Percentiles rank a stretch among this genome's conserved stretches.
Conservation (phyloP, 2,888 invertebrate genomes). For the Hoplodrina blanda region DNA sequence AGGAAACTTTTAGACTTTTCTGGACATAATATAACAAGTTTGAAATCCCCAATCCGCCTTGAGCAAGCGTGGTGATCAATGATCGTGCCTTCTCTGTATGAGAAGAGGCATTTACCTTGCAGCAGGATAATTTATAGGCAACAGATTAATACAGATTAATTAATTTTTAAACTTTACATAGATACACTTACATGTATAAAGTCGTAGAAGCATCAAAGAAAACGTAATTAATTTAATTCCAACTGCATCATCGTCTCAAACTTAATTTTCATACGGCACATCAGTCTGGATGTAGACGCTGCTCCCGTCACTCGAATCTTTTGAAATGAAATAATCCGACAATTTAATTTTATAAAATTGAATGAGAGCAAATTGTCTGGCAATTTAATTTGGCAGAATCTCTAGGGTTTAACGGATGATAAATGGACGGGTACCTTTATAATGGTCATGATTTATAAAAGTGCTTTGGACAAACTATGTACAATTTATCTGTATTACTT, state of each 20-base stretch:
- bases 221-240: slow-evolving; percentile 34
- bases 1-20: too few relatives aligned
- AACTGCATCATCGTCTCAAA: slow-evolving; percentile 38
- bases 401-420: slow-evolving; percentile 38
- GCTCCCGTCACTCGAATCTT: slow-evolving; percentile 35
- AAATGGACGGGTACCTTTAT: slow-evolving; percentile 13
- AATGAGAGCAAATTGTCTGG: slow-evolving; percentile 53
- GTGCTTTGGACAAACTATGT: neutral
- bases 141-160: too few relatives aligned
- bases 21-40: too few relatives aligned
- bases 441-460: neutral
- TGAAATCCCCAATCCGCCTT: too few relatives aligned
- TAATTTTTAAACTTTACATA: neutral
- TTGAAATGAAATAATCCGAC: slow-evolving; percentile 50
- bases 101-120: too few relatives aligned
- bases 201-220: neutral
- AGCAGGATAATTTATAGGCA: too few relatives aligned
- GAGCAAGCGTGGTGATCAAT: too few relatives aligned
- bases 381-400: slow-evolving; percentile 51
- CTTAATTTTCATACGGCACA: slow-evolving; percentile 40
- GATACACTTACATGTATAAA: neutral
- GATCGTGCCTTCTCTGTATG: too few relatives aligned
- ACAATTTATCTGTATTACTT: neutral
- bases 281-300: slow-evolving; percentile 29
- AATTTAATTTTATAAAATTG: slow-evolving; percentile 57